Base-by-base conservation (phyloP, 2,888 invertebrate species). In the Adineta ricciae region DNA sequence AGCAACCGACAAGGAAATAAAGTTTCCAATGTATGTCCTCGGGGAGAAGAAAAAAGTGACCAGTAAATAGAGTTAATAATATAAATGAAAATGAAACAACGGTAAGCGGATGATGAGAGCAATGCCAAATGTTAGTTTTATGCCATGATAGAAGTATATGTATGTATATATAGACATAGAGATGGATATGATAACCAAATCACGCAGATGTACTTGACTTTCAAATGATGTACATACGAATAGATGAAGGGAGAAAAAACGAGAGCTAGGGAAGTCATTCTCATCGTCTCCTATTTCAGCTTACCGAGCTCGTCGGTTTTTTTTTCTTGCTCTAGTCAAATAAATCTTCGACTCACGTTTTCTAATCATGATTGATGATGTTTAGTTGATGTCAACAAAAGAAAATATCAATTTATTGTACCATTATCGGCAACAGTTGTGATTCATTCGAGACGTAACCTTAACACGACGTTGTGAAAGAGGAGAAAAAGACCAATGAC, bases 151-250 rank as follows among this genome's bases (percentile, higher is more conserved):
- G n/a, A n/a, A n/a, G n/a, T n/a, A n/a, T n/a, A n/a, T n/a, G n/a
- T n/a, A n/a, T 46, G 11, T 46, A 46, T 8, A 46, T 5, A 46
- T 5, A 46, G 46, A 46, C 5, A 8, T 8, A 46, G 46, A 46
- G 46, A 46, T 46, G 46, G 64, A 64, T 64, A 16, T 64, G 64
- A 64, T 64, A 64, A 64, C 64, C 14, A 64, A 36, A 64, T 64
- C 64, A 64, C 64, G 64, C 32, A 64, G 64, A 14, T 64, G 64
- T 27, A 64, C 64, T 64, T 64, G 64, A 64, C 64, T 64, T 64
- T 64, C 64, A 32, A 64, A 64, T 36, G 64, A 27, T 64, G 32
- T 64, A 64, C 27, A 32, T 32, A 32, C 4, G 64, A 32, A 64
- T 27, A 52, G 3, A 52, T n/a, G n/a, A 1, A 21, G 3, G 19